phyloP scores from a whole-genome alignment of 2,797 vertebrate species.

The Acanthurus tractus region DNA sequence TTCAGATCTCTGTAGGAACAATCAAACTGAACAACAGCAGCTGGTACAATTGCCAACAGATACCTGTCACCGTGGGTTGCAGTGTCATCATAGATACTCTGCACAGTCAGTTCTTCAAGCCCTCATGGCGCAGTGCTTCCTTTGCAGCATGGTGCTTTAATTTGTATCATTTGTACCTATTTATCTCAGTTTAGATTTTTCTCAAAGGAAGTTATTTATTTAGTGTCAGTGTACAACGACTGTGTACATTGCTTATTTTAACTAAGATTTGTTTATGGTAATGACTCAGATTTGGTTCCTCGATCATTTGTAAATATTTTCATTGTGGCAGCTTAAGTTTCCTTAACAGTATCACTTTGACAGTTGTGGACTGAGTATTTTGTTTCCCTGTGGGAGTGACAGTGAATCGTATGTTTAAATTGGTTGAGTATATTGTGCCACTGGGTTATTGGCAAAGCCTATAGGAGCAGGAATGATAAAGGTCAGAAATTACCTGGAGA shows the following conservation, averaged over 20 bases:
- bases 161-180: too few species aligned
- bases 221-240: too few species aligned
- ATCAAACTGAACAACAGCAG: slow-evolving; percentile 63
- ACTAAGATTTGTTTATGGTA: too few species aligned
- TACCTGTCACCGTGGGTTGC: slow-evolving; percentile 59
- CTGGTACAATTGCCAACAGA: slow-evolving; percentile 46
- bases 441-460: slow-evolving; percentile 1
- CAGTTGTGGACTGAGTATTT: not conserved
- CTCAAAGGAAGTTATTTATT: too few species aligned
- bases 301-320: not conserved
- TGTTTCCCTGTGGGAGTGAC: not conserved
- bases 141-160: not conserved
- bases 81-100: slow-evolving; percentile 58
- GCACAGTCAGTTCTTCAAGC: slow-evolving; percentile 10
- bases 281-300: not conserved
- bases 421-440: slow-evolving; percentile 5
- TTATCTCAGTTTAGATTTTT: too few species aligned
- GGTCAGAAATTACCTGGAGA: slow-evolving; percentile 28
- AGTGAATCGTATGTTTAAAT: slow-evolving; percentile 12
- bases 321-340: not conserved
- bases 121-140: not conserved
- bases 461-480: slow-evolving; percentile 6
- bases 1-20: slow-evolving; percentile 67
- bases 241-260: too few species aligned
- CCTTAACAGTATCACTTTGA: slow-evolving; percentile 5